Evolutionary conservation across 2,113 vertebrate genomes (phyloP), one percentile per base, ranked within the genome.

Genomic region (Oreochromis tanganicae): DNA sequence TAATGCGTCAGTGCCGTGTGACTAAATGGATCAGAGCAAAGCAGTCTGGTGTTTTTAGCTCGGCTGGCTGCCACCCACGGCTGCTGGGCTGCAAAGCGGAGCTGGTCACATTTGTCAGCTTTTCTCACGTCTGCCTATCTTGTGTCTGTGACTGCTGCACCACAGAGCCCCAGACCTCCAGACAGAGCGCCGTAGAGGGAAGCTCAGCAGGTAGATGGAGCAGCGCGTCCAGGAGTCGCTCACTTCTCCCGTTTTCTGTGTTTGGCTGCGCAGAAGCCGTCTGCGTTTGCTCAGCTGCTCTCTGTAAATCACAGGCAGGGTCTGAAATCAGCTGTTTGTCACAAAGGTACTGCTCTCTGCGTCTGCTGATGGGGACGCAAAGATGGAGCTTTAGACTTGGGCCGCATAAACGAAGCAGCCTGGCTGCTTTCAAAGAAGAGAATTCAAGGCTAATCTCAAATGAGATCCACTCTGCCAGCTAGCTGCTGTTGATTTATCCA

Each of bases 171-270:
- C 90, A 24, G 88, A 82, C 71, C 79, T 91, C 80, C 92, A 85
- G 78, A 34, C 84, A 80, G 73, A 84, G 27, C 81, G 9, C 36
- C 75, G 13, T 57, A 83, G 85, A 93, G 46, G 89, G 83, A 82
- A 79, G 61, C 82, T 87, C 89, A 82, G 88, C 91, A 94, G 94
- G 94, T 95, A 92, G 91, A 89, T 46, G 85, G 85, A 85, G 85
- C 80, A 1, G 71, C 27, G 54, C n/a, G 17, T 80, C 80, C 88
- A 54, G 90, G 87, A 93, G 83, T 57, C 29, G 56, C 82, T 73
- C 54, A 55, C 82, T 81, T 78, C 43, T 56, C 59, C 21, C 17
- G 7, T 71, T 82, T 36, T 50, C 32, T 16, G 56, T 36, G 3
- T 83, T 86, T 41, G 52, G 12, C n/a, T 84, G 75, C 17, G 46